Evolutionary conservation across 2,888 invertebrate genomes (phyloP).

Genomic region (Crocallis elinguaria): DNA sequence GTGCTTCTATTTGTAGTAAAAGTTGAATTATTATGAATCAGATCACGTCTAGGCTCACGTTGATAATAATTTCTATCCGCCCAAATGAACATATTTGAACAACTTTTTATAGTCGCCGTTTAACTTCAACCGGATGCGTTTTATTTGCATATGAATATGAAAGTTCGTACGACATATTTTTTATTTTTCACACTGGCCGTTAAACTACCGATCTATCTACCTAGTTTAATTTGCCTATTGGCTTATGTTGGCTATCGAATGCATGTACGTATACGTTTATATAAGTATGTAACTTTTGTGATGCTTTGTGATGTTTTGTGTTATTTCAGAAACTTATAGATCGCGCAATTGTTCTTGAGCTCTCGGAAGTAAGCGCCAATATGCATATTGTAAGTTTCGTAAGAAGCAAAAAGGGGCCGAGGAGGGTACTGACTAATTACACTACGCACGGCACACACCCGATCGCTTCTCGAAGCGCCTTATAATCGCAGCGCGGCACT

Average conservation of each 20-base stretch:
- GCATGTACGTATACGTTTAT: slow-evolving; percentile 3
- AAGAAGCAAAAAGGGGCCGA: too few species aligned
- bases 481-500: too few species aligned
- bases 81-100: slow-evolving; percentile 69
- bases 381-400: too few species aligned
- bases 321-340: background rate
- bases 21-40: slow-evolving; percentile 38
- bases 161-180: slow-evolving; percentile 62
- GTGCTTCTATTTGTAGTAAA: too few species aligned
- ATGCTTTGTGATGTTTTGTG: background rate
- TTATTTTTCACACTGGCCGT: slow-evolving; percentile 55
- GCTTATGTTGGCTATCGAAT: slow-evolving; percentile 44
- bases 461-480: too few species aligned
- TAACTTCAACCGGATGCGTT: slow-evolving; percentile 64
- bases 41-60: slow-evolving; percentile 42
- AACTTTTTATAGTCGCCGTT: slow-evolving; percentile 68
- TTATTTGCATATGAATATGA: slow-evolving; percentile 77
- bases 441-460: too few species aligned
- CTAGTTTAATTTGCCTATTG: slow-evolving; percentile 39
- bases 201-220: slow-evolving; percentile 53
- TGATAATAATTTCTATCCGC: slow-evolving; percentile 58
- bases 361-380: too few species aligned
- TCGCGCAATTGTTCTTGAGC: too few species aligned
- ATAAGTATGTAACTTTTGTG: background rate
- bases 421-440: too few species aligned